Evolutionary conservation across 2,888 invertebrate species (phyloP).

Genomic region (Boloria euphrosyne): DNA sequence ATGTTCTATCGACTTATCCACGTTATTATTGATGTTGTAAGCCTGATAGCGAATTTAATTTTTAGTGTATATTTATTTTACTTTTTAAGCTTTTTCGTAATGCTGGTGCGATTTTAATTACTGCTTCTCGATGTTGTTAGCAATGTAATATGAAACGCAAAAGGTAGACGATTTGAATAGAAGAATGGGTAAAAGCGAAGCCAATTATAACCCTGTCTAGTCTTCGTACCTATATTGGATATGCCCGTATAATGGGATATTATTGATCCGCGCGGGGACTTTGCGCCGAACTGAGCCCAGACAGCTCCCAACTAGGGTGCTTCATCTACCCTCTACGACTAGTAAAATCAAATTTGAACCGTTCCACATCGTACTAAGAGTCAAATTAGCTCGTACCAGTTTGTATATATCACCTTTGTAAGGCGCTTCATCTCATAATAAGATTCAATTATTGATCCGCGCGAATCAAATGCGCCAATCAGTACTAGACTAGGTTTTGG

Average conservation of each 20-base stretch:
- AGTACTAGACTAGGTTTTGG: conserved; percentile 11
- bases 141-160: neutral
- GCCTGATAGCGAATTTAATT: conserved; percentile 2
- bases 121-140: neutral
- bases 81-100: neutral
- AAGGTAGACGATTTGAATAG: neutral
- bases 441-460: conserved; percentile 42
- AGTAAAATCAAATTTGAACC: neutral
- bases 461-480: conserved; percentile 38
- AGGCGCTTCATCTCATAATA: conserved; percentile 19
- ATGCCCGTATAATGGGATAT: conserved; percentile 20
- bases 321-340: conserved; percentile 17
- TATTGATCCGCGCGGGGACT: conserved; percentile 39
- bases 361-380: neutral
- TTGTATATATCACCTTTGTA: conserved; percentile 14
- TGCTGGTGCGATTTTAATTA: conserved; percentile 11
- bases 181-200: neutral
- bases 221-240: neutral
- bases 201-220: neutral
- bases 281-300: conserved; percentile 29
- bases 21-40: neutral
- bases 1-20: neutral
- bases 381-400: conserved; percentile 6
- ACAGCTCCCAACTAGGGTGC: conserved; percentile 25
- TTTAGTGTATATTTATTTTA: neutral